Percentiles rank a stretch among this genome's conserved stretches.
phyloP scores from a whole-genome alignment of 2,888 invertebrate species.

The Labia minor region DNA sequence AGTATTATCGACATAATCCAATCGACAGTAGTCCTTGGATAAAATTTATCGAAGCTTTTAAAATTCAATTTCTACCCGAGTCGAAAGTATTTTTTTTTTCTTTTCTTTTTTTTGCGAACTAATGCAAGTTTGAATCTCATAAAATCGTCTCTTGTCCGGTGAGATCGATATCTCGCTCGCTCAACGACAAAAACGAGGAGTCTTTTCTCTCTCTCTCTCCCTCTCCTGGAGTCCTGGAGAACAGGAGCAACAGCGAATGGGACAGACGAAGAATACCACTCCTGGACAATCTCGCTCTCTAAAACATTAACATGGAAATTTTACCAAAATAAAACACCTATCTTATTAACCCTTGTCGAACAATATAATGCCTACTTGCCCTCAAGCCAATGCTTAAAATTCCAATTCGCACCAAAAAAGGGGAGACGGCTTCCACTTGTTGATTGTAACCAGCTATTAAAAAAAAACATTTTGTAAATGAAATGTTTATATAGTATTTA shows the following conservation, averaged over 20 bases:
- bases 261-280: neutral
- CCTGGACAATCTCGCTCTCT: neutral
- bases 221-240: too few species aligned
- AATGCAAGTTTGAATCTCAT: neutral
- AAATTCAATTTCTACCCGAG: neutral
- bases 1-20: neutral
- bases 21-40: neutral
- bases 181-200: neutral
- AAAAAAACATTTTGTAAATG: neutral
- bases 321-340: neutral
- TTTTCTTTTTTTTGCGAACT: neutral
- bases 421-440: neutral
- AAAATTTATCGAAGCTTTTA: constrained; percentile 13
- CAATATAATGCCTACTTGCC: neutral
- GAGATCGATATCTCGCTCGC: neutral
- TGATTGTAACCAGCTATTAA: neutral
- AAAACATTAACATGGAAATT: neutral
- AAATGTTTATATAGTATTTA: neutral
- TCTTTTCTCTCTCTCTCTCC: too few species aligned
- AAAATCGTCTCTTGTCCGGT: neutral
- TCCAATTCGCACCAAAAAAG: constrained; percentile 13
- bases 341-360: constrained; percentile 6
- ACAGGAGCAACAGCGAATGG: too few species aligned
- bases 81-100: neutral
- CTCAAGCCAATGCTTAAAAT: neutral